Base-by-base conservation (phyloP, 1,140 invertebrate genomes). In the Brachionus plicatilis region DNA sequence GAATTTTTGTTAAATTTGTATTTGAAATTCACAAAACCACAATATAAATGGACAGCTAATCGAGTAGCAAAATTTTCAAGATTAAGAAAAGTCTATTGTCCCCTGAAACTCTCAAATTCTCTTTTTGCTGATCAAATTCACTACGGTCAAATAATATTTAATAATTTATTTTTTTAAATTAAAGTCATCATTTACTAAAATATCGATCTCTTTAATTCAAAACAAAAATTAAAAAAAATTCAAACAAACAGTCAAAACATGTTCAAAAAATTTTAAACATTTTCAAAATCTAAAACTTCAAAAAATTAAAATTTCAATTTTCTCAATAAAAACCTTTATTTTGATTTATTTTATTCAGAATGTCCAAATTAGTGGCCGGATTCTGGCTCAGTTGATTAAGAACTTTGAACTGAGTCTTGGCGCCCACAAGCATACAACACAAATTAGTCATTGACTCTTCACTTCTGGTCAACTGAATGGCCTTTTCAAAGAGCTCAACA, bases 401-500 rank as follows among this genome's bases (percentile, higher is more conserved):
- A 20, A 96, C 93, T 88, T 93, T 94, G 45, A 93, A 89, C 88
- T 97, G 96, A 29, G 95, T 93, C 85, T 93, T 92, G 5, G 95
- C 95, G 60, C 95, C 95, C 90, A 96, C 93, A 37, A 87, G 75
- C 76, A 89, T 80, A 12, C 88, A 88, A 85, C 85, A 88, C 86
- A 97, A 91, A 89, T 97, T 95, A 29, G 93, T 92, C 91, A 97
- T 92, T 90, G 97, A 95, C 85, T 93, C 90, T 88, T 94, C 92
- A 20, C 94, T 95, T 87, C 94, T 94, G 29, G 94, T 93, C 78
- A 96, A 90, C 68, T 92, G 91, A 84, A 97, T 93, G n/a, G 95
- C 95, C 89, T 94, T 95, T 86, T 96, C 93, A 88, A 97, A 96
- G 20, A 95, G 90, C 85, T 93, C 92, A 84, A 97, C 92, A 7